These are phyloP conservation scores for Eulemur rufifrons DNA, from an alignment of 2,113 vertebrate genomes.

Conservation along the genomic window DNA sequence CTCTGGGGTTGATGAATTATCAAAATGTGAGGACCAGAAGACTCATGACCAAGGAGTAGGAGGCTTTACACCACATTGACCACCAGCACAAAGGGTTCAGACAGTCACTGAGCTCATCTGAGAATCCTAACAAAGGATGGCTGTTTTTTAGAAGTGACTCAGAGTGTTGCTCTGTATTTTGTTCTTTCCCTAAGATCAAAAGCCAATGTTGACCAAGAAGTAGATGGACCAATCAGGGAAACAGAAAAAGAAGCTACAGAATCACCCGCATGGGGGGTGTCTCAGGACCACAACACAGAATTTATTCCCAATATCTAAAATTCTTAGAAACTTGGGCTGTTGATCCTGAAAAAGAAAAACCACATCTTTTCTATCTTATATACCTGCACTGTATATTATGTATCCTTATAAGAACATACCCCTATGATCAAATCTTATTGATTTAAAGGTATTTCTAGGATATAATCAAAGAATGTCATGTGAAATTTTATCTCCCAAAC, in stretches of 20 bases:
- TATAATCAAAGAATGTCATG: conserved; percentile 27
- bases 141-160: conserved; percentile 36
- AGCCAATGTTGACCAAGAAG: neutral
- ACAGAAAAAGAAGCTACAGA: neutral
- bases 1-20: neutral
- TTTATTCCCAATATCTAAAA: neutral
- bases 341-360: neutral
- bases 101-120: neutral
- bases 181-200: conserved; percentile 14
- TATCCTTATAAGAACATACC: neutral
- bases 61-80: neutral
- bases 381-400: neutral
- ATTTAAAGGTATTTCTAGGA: conserved; percentile 29
- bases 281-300: neutral
- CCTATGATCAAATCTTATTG: neutral
- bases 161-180: neutral
- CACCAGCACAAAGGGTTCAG: neutral
- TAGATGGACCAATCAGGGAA: neutral
- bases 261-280: neutral
- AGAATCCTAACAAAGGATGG: neutral
- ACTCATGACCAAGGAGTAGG: neutral
- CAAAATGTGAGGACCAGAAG: neutral
- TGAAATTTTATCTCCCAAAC: conserved; percentile 31
- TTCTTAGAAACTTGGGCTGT: neutral
- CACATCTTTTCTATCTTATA: neutral